Evolutionary conservation across 1,140 invertebrate genomes (phyloP).

Genomic region (Philotrypesis tridentata): DNA sequence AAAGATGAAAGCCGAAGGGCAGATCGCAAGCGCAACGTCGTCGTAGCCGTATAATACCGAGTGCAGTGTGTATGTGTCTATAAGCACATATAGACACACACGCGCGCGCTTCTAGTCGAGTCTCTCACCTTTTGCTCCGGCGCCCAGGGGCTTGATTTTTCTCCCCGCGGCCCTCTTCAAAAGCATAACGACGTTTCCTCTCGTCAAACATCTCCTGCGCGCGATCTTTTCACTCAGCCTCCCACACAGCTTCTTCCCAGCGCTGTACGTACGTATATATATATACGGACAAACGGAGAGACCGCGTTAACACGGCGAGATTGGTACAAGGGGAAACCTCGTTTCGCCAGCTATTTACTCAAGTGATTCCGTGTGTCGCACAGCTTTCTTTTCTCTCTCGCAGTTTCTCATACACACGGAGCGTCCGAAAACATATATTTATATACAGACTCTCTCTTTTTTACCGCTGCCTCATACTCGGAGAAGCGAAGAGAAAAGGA

Average conservation of each 20-base stretch:
- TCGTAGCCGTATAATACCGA: neutral
- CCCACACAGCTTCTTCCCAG: neutral
- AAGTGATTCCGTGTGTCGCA: neutral
- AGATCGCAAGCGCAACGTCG: neutral
- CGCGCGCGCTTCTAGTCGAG: neutral
- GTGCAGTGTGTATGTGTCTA: neutral
- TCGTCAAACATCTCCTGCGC: slow-evolving; percentile 1
- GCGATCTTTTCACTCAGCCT: neutral
- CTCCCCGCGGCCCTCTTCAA: neutral
- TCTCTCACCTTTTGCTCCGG: neutral
- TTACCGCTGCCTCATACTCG: neutral
- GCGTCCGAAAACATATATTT: neutral
- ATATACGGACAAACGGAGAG: no score
- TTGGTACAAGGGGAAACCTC: slow-evolving; percentile 4
- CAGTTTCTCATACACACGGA: neutral
- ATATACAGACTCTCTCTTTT: no score
- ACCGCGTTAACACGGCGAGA: neutral
- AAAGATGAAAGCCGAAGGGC: neutral
- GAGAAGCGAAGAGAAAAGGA: neutral
- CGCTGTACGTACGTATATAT: neutral
- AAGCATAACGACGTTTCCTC: slow-evolving; percentile 25
- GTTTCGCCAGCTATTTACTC: slow-evolving; percentile 12
- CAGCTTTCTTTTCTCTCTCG: neutral
- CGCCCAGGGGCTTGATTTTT: slow-evolving; percentile 15
- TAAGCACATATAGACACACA: neutral